Percentiles rank a stretch among this genome's conserved stretches.
Conservation (phyloP, 2,888 invertebrate genomes). For the Leptopilina drosophilae region DNA sequence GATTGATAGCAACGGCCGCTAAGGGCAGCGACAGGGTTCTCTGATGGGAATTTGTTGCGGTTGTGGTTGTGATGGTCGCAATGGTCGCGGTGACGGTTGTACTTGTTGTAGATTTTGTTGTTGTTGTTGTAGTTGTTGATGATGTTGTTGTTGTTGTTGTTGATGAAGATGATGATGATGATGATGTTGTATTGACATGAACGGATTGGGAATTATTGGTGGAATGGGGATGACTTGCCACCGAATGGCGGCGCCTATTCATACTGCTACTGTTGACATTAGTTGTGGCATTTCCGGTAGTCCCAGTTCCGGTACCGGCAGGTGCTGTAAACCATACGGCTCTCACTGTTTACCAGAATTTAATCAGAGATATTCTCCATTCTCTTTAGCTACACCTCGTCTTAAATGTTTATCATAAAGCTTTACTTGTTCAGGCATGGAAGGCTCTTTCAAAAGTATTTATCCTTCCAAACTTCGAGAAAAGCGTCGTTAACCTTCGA, state of each 20-base stretch:
- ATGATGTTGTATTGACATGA: constrained; percentile 70
- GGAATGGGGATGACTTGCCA: constrained; percentile 75
- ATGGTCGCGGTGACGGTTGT: constrained; percentile 54
- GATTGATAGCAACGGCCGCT: constrained; percentile 78
- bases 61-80: constrained; percentile 64
- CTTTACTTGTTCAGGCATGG: not conserved
- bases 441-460: not conserved
- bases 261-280: constrained; percentile 71
- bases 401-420: not conserved
- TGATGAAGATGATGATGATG: constrained; percentile 66
- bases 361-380: constrained; percentile 47
- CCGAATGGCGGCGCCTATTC: constrained; percentile 75
- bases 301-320: constrained; percentile 72
- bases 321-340: constrained; percentile 75
- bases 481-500: constrained; percentile 21
- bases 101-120: constrained; percentile 54
- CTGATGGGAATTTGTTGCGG: constrained; percentile 79
- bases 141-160: constrained; percentile 56
- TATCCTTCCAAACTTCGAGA: not conserved
- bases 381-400: not conserved
- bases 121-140: constrained; percentile 62
- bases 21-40: constrained; percentile 85
- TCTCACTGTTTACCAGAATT: constrained; percentile 64
- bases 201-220: constrained; percentile 74
- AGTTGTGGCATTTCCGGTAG: constrained; percentile 69